Conservation (phyloP, 2,888 invertebrate species). For the Hydrotaea diabolus region DNA sequence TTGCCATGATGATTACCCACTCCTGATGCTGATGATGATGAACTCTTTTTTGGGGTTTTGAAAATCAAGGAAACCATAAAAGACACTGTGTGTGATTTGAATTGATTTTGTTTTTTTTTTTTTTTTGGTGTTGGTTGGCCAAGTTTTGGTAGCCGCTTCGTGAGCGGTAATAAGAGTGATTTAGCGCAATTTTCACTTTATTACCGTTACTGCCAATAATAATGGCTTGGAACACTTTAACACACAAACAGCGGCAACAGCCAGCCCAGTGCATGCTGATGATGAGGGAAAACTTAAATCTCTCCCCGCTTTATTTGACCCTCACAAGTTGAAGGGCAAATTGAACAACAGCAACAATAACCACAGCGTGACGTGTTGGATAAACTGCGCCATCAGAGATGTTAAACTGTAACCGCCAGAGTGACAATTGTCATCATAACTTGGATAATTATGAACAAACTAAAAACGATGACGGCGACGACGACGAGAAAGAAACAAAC, state of each 20-base stretch:
- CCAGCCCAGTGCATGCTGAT: slow-evolving; percentile 20
- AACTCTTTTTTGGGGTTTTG: slow-evolving; percentile 19
- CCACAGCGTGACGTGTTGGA: neutral
- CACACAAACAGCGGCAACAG: slow-evolving; percentile 10
- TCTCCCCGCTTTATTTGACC: slow-evolving; percentile 35
- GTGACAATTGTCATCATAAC: slow-evolving; percentile 57
- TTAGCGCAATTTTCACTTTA: slow-evolving; percentile 62
- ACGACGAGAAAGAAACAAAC: neutral
- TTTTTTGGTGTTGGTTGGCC: no score
- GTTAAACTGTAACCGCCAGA: slow-evolving; percentile 11
- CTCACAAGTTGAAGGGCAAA: slow-evolving; percentile 41
- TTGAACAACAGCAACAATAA: neutral
- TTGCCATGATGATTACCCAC: neutral
- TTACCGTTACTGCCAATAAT: slow-evolving; percentile 61
- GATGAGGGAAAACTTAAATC: slow-evolving; percentile 46
- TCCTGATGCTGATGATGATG: slow-evolving; percentile 38
- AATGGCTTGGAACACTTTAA: slow-evolving; percentile 48
- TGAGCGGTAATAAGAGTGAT: slow-evolving; percentile 50
- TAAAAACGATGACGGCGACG: slow-evolving; percentile 64
- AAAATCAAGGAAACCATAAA: neutral
- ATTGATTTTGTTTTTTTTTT: slow-evolving; percentile 28
- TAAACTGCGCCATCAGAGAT: neutral
- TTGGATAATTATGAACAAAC: slow-evolving; percentile 68
- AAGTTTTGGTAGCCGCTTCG: slow-evolving; percentile 33
- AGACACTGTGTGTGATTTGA: slow-evolving; percentile 44